Percentiles rank a stretch among this genome's conserved stretches.
phyloP scores from a whole-genome alignment of 1,140 invertebrate genomes.

The Nebria ingens region DNA sequence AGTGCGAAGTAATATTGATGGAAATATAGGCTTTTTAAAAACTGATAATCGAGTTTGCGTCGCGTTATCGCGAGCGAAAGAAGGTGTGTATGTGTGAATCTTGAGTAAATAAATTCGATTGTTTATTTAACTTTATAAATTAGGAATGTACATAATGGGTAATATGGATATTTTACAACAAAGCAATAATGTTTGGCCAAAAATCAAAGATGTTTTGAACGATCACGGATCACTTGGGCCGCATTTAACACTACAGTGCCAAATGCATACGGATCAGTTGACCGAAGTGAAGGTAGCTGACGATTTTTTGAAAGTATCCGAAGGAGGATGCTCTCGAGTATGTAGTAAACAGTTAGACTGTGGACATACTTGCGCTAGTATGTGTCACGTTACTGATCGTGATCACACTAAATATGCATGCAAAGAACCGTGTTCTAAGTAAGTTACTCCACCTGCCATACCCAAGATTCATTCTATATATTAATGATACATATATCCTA shows the following conservation, averaged over 20 bases:
- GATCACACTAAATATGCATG: conserved; percentile 38
- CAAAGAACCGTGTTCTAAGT: conserved; percentile 31
- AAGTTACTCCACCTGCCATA: conserved; percentile 12
- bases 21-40: conserved; percentile 67
- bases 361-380: conserved; percentile 41
- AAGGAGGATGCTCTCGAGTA: conserved; percentile 39
- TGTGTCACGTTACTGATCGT: conserved; percentile 41
- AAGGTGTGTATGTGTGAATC: conserved; percentile 42
- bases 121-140: conserved; percentile 17
- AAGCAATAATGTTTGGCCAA: conserved; percentile 41
- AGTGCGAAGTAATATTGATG: conserved; percentile 59
- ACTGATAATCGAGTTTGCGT: conserved; percentile 72
- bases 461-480: conserved; percentile 24
- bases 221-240: conserved; percentile 35
- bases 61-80: conserved; percentile 68
- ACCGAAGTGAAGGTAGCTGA: conserved; percentile 24
- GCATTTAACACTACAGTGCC: conserved; percentile 36
- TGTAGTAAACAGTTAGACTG: conserved; percentile 37
- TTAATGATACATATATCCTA: conserved; percentile 15
- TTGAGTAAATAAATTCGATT: conserved; percentile 1
- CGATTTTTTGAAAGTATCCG: conserved; percentile 38
- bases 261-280: conserved; percentile 34
- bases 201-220: conserved; percentile 38
- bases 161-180: conserved; percentile 51
- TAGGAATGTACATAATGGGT: conserved; percentile 47